Percentiles rank a stretch among this genome's conserved stretches.
Conservation (phyloP, 2,797 vertebrate genomes). For the Pipistrellus pygmaeus region DNA sequence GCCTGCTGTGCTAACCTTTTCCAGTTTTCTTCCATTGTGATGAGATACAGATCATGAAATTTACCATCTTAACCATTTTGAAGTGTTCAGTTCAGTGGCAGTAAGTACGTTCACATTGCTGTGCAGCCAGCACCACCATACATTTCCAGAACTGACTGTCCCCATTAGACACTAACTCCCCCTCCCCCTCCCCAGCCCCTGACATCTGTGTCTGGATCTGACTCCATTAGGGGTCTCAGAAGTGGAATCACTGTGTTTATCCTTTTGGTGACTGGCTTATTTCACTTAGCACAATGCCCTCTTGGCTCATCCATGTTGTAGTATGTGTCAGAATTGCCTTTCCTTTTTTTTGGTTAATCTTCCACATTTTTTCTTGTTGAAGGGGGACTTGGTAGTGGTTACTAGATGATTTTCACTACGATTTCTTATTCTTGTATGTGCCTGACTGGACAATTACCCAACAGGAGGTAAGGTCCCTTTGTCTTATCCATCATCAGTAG, state of each 20-base stretch:
- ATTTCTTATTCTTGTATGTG: background rate
- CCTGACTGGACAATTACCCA: background rate
- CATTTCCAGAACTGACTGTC: background rate
- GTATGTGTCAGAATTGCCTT: background rate
- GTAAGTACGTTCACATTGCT: background rate
- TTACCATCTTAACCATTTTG: background rate
- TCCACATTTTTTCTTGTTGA: background rate
- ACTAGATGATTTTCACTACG: too few relatives aligned
- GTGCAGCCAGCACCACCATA: rapidly evolving
- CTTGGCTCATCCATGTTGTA: background rate
- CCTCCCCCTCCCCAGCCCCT: rapidly evolving
- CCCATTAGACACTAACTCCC: background rate
- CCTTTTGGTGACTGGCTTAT: background rate
- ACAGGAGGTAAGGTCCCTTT: too few relatives aligned
- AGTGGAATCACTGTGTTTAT: background rate
- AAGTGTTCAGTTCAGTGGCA: background rate
- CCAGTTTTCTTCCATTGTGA: background rate
- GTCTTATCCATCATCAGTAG: too few relatives aligned
- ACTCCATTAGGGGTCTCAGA: background rate
- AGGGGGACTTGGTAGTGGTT: too few relatives aligned
- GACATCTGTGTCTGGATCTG: background rate
- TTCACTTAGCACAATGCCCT: background rate
- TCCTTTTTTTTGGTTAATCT: background rate
- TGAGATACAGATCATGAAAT: background rate
- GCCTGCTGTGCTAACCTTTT: background rate